A percentile compares a stretch with the other conserved stretches of the same genome.
phyloP scores from a whole-genome alignment of 2,888 invertebrate species.

The Lasioglossum malachurum region DNA sequence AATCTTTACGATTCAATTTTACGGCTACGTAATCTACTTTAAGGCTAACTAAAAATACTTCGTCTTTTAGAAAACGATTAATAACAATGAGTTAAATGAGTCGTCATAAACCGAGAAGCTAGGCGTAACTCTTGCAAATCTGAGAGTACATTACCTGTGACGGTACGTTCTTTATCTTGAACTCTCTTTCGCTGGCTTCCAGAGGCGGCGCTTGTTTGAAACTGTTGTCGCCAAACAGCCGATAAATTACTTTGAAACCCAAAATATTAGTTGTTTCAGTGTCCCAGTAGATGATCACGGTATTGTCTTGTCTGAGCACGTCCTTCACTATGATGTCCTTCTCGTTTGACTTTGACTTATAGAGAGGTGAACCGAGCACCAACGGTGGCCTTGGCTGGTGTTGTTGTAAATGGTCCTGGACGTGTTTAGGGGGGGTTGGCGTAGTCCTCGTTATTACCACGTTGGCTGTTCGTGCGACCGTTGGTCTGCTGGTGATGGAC shows the following conservation, averaged over 20 bases:
- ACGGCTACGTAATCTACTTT: no score
- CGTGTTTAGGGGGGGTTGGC: slow-evolving; percentile 69
- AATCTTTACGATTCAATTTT: neutral
- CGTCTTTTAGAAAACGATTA: neutral
- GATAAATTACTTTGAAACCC: slow-evolving; percentile 95
- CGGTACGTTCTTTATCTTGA: slow-evolving; percentile 96
- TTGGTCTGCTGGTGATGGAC: slow-evolving; percentile 73
- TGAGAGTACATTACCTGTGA: slow-evolving; percentile 88
- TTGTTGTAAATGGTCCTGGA: slow-evolving; percentile 74
- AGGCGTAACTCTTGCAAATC: neutral
- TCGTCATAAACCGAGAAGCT: neutral
- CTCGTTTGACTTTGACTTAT: slow-evolving; percentile 88
- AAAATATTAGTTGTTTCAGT: slow-evolving; percentile 94
- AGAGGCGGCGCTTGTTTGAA: slow-evolving; percentile 96
- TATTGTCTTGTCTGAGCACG: slow-evolving; percentile 93
- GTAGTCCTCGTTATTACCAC: slow-evolving; percentile 82
- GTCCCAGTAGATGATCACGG: slow-evolving; percentile 96
- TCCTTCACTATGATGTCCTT: slow-evolving; percentile 94
- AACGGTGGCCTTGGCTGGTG: slow-evolving; percentile 89
- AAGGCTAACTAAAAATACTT: no score
- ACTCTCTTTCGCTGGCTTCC: slow-evolving; percentile 95
- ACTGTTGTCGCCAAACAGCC: slow-evolving; percentile 94
- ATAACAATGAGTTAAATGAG: neutral
- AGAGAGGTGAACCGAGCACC: slow-evolving; percentile 89
- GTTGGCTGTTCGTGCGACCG: slow-evolving; percentile 78